Conservation (phyloP, 2,113 vertebrate genomes). For the Mugil cephalus region DNA sequence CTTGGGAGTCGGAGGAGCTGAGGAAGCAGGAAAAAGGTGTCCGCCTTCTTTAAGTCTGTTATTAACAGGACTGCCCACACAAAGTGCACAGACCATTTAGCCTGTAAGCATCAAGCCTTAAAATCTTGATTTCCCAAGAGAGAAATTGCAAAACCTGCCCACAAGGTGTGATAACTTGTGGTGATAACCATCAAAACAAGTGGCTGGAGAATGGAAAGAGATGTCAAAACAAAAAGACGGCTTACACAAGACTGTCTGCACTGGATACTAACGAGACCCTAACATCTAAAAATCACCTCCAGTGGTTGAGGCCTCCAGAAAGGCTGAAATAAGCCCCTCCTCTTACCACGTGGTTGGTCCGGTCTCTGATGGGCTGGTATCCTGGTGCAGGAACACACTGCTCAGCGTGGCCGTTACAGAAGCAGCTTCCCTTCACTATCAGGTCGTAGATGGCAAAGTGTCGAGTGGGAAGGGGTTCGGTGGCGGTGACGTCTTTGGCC, state of each 20-base stretch:
- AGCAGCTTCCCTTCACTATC: constrained; percentile 96
- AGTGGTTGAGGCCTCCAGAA: neutral
- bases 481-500: constrained; percentile 50
- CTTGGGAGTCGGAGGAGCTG: constrained; percentile 3
- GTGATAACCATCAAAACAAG: constrained; percentile 21
- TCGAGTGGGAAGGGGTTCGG: constrained; percentile 56
- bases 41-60: constrained; percentile 27
- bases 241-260: no score
- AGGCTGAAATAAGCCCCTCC: neutral
- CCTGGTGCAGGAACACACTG: constrained; percentile 87
- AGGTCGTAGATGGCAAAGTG: constrained; percentile 95
- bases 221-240: constrained; percentile 28
- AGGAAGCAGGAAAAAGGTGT: constrained; percentile 49
- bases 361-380: constrained; percentile 84
- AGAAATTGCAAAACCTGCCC: constrained; percentile 15
- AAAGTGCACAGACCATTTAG: constrained; percentile 35
- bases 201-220: constrained; percentile 5
- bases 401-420: constrained; percentile 95
- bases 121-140: constrained; percentile 36
- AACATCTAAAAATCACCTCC: no score
- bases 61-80: constrained; percentile 43
- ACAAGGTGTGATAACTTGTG: constrained; percentile 11
- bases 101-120: constrained; percentile 9
- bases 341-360: constrained; percentile 88
- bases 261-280: no score